Evolutionary conservation across 2,888 invertebrate species (phyloP).

Genomic region (Teleiodes luculella): DNA sequence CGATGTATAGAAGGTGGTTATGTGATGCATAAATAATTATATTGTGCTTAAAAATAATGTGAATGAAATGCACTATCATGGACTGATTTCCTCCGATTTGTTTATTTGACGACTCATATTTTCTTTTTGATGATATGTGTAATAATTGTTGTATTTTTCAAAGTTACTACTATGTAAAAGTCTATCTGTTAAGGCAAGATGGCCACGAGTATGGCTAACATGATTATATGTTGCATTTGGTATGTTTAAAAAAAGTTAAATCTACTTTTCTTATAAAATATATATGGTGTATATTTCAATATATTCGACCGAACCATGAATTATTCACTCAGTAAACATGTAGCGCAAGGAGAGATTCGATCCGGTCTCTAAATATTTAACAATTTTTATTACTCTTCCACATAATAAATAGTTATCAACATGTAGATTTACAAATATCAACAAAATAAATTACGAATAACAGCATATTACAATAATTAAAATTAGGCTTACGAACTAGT

Average conservation of each 20-base stretch:
- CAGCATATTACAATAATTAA: slow-evolving; percentile 72
- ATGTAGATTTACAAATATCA: slow-evolving; percentile 79
- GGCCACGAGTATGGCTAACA: slow-evolving; percentile 71
- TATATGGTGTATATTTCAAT: slow-evolving; percentile 63
- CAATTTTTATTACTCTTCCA: slow-evolving; percentile 71
- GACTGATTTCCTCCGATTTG: slow-evolving; percentile 40
- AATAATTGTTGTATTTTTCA: slow-evolving; percentile 31
- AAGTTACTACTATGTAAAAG: slow-evolving; percentile 41
- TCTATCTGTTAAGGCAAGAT: slow-evolving; percentile 64
- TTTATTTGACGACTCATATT: no score
- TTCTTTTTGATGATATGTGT: slow-evolving; percentile 52
- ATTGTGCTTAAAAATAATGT: slow-evolving; percentile 71
- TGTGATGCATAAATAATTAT: slow-evolving; percentile 53
- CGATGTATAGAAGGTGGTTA: slow-evolving; percentile 40
- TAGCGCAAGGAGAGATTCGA: slow-evolving; percentile 46
- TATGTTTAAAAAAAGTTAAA: slow-evolving; percentile 53
- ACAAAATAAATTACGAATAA: slow-evolving; percentile 80
- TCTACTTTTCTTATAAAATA: slow-evolving; percentile 49
- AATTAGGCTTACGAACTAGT: slow-evolving; percentile 59
- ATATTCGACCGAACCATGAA: slow-evolving; percentile 60
- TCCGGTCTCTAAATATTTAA: slow-evolving; percentile 71
- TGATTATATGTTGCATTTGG: slow-evolving; percentile 54
- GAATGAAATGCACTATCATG: slow-evolving; percentile 74
- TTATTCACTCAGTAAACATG: slow-evolving; percentile 39
- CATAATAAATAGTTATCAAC: slow-evolving; percentile 78